These are phyloP conservation scores for Cepaea hortensis DNA, from an alignment of 2,888 invertebrate genomes.

Conservation along the genomic window DNA sequence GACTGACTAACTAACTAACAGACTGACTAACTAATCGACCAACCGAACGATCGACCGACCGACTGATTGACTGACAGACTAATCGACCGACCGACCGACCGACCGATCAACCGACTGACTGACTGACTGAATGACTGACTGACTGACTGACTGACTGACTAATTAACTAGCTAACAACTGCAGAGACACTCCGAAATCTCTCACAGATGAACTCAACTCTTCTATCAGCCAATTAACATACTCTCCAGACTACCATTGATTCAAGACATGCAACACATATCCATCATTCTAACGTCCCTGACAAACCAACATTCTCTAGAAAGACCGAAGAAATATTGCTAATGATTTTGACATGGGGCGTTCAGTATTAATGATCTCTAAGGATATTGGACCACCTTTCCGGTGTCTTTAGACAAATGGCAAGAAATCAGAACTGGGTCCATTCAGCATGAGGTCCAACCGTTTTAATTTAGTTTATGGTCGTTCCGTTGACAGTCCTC, in stretches of 20 bases:
- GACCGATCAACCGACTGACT: too few species aligned
- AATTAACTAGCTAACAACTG: too few species aligned
- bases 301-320: neutral
- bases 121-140: too few species aligned
- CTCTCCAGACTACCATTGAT: neutral
- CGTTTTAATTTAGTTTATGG: slow-evolving; percentile 19
- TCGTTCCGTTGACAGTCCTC: neutral
- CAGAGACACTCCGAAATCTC: too few species aligned
- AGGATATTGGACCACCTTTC: neutral
- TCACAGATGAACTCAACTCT: too few species aligned
- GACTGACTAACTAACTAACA: too few species aligned
- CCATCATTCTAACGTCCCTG: neutral
- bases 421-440: neutral
- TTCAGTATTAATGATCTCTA: neutral
- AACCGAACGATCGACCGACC: too few species aligned
- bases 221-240: neutral
- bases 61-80: too few species aligned
- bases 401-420: neutral
- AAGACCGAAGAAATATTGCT: neutral
- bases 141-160: too few species aligned
- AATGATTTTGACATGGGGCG: neutral
- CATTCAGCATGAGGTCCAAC: neutral
- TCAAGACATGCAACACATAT: neutral
- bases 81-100: too few species aligned
- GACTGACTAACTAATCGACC: too few species aligned